These are phyloP conservation scores for Rotaria magnacalcarata DNA, from an alignment of 2,888 invertebrate species.

Conservation along the genomic window DNA sequence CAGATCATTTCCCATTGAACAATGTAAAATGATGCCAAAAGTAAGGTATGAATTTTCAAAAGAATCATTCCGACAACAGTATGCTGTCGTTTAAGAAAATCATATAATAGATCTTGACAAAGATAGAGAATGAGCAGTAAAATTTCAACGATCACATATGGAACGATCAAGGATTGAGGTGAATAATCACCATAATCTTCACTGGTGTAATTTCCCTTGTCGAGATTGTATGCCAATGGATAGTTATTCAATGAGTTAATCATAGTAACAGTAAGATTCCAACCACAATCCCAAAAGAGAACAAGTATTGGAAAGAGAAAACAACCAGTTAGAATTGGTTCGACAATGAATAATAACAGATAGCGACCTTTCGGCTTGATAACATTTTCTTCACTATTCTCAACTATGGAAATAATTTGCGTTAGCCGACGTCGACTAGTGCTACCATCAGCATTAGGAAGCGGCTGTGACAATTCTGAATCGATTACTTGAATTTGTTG, in stretches of 20 bases:
- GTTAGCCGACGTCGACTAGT: neutral
- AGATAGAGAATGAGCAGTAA: neutral
- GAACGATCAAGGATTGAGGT: neutral
- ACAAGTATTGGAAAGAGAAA: neutral
- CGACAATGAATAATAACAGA: neutral
- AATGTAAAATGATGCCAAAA: neutral
- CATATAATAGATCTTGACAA: neutral
- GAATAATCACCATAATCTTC: neutral
- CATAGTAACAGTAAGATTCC: neutral
- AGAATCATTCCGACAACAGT: neutral
- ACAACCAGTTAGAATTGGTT: neutral
- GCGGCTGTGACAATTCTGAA: neutral
- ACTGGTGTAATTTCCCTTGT: neutral
- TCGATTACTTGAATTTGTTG: neutral
- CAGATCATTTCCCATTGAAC: slow-evolving; percentile 13
- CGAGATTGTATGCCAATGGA: neutral
- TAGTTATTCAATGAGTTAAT: neutral
- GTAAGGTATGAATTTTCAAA: neutral
- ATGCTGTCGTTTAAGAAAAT: neutral
- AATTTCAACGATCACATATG: neutral
- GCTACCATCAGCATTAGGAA: neutral
- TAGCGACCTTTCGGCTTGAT: neutral
- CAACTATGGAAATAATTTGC: neutral
- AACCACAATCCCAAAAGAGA: slow-evolving; percentile 14
- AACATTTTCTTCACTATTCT: neutral